Evolutionary conservation across 2,797 vertebrate genomes (phyloP).

Genomic region (Novumbra hubbsi): DNA sequence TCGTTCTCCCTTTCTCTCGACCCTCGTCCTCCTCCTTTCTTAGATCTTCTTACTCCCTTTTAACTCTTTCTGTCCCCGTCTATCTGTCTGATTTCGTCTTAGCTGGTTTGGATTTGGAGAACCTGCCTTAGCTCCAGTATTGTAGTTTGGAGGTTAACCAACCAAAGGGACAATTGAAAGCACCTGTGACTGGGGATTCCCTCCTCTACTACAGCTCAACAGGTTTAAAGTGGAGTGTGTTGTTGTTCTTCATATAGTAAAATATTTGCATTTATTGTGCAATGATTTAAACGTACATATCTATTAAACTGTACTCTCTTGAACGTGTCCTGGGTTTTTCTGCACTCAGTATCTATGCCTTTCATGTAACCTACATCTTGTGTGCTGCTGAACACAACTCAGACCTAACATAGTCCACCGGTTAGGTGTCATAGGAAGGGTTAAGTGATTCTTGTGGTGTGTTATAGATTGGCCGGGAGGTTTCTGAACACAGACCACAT

Average conservation of each 20-base stretch:
- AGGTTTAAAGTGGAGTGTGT: not conserved
- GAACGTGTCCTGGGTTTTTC: not conserved
- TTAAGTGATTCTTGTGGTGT: slow-evolving; percentile 29
- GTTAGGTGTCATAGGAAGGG: slow-evolving; percentile 31
- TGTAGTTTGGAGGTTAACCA: slow-evolving; percentile 12
- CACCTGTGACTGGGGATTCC: slow-evolving; percentile 18
- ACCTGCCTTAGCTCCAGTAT: slow-evolving; percentile 15
- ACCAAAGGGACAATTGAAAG: slow-evolving; percentile 2
- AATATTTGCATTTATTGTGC: not conserved
- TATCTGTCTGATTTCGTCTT: not conserved
- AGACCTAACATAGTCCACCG: slow-evolving; percentile 21
- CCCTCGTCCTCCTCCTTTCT: not conserved
- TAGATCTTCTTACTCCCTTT: not conserved
- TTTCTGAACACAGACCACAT: slow-evolving; percentile 48
- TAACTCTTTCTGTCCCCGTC: not conserved
- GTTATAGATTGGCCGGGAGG: slow-evolving; percentile 23
- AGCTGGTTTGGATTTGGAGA: slow-evolving; percentile 25
- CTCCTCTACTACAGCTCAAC: not conserved
- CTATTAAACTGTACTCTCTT: not conserved
- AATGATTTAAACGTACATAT: not conserved
- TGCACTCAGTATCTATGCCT: slow-evolving; percentile 20
- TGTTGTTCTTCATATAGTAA: not conserved
- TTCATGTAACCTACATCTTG: slow-evolving; percentile 14
- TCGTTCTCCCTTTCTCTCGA: not conserved
- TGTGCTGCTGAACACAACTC: slow-evolving; percentile 3